Evolutionary conservation across 2,797 vertebrate species (phyloP).

Genomic region (Ceyx erithaca): DNA sequence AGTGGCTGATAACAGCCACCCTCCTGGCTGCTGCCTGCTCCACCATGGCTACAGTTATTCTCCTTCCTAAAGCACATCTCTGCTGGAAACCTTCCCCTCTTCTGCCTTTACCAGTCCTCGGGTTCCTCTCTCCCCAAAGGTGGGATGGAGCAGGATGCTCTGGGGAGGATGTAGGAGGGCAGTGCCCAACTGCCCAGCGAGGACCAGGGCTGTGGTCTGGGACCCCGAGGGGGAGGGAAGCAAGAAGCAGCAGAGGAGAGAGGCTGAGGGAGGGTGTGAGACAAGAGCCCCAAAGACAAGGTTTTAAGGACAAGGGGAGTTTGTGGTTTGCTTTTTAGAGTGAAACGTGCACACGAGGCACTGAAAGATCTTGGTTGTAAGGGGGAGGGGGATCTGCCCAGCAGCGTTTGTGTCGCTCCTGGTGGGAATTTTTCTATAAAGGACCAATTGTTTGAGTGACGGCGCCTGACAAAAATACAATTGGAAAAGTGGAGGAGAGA

Average conservation of each 20-base stretch:
- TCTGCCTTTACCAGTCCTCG: neutral
- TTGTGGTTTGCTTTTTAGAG: neutral
- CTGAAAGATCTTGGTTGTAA: neutral
- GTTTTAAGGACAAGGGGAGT: neutral
- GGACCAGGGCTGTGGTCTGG: neutral
- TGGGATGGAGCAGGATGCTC: neutral
- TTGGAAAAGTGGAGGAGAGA: slow-evolving; percentile 42
- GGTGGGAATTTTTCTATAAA: slow-evolving; percentile 59
- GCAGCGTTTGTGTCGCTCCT: neutral
- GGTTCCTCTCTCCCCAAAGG: accelerated
- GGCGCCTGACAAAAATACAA: slow-evolving; percentile 37
- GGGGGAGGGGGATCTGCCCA: neutral
- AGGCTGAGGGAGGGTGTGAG: neutral
- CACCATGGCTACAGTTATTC: neutral
- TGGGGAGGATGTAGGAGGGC: accelerated
- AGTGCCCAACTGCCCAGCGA: neutral
- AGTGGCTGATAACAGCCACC: neutral
- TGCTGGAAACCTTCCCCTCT: neutral
- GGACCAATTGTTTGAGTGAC: neutral
- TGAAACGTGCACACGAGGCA: neutral
- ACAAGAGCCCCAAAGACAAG: neutral
- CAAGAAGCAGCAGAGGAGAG: neutral
- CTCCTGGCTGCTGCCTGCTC: accelerated
- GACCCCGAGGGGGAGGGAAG: accelerated
- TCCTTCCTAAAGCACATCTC: accelerated